These are phyloP conservation scores for Noctua pronuba DNA, from an alignment of 2,888 invertebrate species.

Conservation along the genomic window DNA sequence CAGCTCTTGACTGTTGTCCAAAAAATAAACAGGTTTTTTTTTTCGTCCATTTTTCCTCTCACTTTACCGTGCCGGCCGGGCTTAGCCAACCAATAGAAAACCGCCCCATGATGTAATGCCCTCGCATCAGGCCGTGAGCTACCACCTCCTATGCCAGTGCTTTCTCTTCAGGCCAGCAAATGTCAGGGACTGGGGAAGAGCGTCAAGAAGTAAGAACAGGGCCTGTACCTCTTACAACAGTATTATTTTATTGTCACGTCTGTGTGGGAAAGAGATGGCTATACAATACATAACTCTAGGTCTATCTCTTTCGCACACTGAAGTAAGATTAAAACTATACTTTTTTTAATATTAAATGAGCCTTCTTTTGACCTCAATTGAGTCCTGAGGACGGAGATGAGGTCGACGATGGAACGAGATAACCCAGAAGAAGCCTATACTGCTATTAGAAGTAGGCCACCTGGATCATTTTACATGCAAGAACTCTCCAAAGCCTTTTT, in stretches of 20 bases:
- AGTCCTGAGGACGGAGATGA: too few relatives aligned
- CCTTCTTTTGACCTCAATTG: too few relatives aligned
- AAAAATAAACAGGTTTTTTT: neutral
- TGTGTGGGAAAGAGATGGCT: neutral
- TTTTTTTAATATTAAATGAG: too few relatives aligned
- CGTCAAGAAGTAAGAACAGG: conserved; percentile 23
- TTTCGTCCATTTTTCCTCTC: neutral
- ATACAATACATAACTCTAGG: neutral
- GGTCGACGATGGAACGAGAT: too few relatives aligned
- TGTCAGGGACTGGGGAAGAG: conserved; percentile 75
- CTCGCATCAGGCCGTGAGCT: neutral
- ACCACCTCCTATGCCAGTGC: conserved; percentile 58
- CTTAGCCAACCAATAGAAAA: neutral
- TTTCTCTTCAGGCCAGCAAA: conserved; percentile 76
- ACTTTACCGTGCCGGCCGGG: neutral
- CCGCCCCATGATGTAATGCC: neutral
- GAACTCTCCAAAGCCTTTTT: neutral
- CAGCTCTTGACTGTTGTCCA: neutral
- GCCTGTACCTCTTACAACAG: neutral
- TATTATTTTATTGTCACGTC: neutral
- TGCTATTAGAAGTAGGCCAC: neutral
- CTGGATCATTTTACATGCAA: neutral
- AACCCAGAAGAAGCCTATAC: too few relatives aligned
- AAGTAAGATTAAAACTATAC: neutral
- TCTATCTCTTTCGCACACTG: neutral